Conservation (phyloP, 2,113 vertebrate species). For the Tilapia sparmanii region DNA sequence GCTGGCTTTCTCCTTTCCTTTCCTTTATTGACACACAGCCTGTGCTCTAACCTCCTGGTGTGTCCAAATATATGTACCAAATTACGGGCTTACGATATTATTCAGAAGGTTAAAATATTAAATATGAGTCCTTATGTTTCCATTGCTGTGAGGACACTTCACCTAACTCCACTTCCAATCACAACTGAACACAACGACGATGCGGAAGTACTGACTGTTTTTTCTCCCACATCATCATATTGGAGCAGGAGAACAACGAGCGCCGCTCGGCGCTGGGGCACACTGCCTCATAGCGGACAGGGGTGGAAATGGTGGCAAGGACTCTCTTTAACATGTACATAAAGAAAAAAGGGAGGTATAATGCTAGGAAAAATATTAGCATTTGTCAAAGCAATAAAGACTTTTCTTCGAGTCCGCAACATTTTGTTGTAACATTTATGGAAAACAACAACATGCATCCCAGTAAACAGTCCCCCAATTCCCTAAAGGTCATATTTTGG, state of each 20-base stretch:
- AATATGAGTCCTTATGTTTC: not conserved
- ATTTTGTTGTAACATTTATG: not conserved
- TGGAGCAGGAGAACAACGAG: not conserved
- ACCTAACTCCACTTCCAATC: conserved; percentile 46
- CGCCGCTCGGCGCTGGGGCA: not conserved
- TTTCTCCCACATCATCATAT: conserved; percentile 67
- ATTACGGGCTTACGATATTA: not conserved
- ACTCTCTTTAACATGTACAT: not conserved
- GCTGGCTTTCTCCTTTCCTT: not conserved
- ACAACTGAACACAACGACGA: conserved; percentile 54
- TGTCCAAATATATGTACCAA: not conserved
- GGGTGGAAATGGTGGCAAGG: not conserved
- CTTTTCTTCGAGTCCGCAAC: not conserved
- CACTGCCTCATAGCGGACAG: conserved; percentile 29
- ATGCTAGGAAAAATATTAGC: not conserved
- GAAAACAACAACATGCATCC: not conserved
- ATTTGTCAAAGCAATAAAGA: not conserved
- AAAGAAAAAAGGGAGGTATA: not conserved
- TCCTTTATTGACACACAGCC: not conserved
- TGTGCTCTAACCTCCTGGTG: not conserved
- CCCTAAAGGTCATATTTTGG: not conserved
- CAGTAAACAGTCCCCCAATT: not conserved
- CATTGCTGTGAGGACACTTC: not conserved
- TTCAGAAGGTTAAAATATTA: not conserved
- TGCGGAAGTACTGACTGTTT: conserved; percentile 61